Percentiles rank a stretch among this genome's conserved stretches.
phyloP scores from a whole-genome alignment of 2,888 invertebrate species.

The Agrochola macilenta region DNA sequence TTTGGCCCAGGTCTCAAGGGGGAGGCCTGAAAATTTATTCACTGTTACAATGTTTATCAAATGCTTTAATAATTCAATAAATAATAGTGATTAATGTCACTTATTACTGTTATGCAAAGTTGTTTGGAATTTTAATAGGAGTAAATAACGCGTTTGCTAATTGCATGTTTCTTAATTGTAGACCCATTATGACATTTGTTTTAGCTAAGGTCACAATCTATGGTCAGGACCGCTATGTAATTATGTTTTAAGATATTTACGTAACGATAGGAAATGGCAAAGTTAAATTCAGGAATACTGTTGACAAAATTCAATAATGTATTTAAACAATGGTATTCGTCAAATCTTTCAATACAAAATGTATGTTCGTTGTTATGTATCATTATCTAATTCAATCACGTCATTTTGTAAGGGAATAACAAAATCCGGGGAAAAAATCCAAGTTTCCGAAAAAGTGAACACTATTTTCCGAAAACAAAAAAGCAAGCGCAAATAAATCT shows the following conservation, averaged over 20 bases:
- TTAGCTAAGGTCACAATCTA: not conserved
- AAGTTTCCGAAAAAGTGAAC: not conserved
- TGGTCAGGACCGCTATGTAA: not conserved
- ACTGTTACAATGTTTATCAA: too few relatives aligned
- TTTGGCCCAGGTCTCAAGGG: too few relatives aligned
- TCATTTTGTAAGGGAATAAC: not conserved
- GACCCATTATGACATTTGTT: not conserved
- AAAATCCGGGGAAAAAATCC: not conserved
- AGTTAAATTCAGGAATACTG: not conserved
- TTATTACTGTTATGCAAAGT: constrained; percentile 30
- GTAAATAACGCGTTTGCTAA: constrained; percentile 35
- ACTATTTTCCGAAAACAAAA: not conserved
- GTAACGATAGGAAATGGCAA: not conserved
- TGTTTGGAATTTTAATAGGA: constrained; percentile 49
- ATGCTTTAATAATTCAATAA: not conserved
- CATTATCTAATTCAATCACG: not conserved
- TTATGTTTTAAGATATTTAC: not conserved
- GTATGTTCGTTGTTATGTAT: not conserved
- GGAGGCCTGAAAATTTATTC: too few relatives aligned
- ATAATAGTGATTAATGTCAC: constrained; percentile 26
- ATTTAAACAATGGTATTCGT: too few relatives aligned
- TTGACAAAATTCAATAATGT: not conserved
- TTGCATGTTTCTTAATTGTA: constrained; percentile 38
- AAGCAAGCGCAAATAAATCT: constrained; percentile 3
- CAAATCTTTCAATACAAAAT: not conserved